These are phyloP conservation scores for Listrodromus nycthemerus DNA, from an alignment of 2,888 invertebrate species.

Conservation along the genomic window DNA sequence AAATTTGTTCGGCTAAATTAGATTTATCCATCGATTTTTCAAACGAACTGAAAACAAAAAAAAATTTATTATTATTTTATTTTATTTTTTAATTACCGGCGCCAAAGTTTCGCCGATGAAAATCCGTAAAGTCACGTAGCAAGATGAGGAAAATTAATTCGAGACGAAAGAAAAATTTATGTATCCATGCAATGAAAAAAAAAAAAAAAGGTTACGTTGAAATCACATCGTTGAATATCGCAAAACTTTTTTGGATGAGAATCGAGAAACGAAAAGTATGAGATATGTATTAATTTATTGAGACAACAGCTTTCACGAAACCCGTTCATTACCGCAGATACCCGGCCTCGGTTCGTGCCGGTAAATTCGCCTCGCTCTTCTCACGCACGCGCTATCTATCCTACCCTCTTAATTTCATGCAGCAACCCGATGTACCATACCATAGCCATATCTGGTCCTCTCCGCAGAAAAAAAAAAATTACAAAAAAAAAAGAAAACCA, in stretches of 20 bases:
- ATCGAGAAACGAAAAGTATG: not conserved
- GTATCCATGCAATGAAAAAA: too few relatives aligned
- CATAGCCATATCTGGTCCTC: conserved; percentile 47
- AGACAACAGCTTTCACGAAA: not conserved
- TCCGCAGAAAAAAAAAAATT: conserved; percentile 7
- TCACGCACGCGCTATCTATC: conserved; percentile 6
- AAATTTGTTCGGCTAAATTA: conserved; percentile 63
- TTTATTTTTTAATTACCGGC: not conserved
- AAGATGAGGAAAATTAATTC: not conserved
- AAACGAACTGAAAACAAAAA: not conserved
- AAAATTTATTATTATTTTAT: not conserved
- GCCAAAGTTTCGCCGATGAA: not conserved
- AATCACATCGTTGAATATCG: not conserved
- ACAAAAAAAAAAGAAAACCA: not conserved
- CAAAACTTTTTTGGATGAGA: not conserved
- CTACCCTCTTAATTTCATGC: conserved; percentile 28
- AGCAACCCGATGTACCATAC: conserved; percentile 14
- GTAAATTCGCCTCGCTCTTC: not conserved
- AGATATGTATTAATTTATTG: not conserved
- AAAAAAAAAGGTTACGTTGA: not conserved
- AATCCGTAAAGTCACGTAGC: too few relatives aligned
- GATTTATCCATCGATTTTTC: conserved; percentile 56
- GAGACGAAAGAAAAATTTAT: not conserved
- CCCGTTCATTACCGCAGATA: conserved; percentile 5
- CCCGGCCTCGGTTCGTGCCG: not conserved